Conservation (phyloP, 2,797 vertebrate species). For the Platalea minor region DNA sequence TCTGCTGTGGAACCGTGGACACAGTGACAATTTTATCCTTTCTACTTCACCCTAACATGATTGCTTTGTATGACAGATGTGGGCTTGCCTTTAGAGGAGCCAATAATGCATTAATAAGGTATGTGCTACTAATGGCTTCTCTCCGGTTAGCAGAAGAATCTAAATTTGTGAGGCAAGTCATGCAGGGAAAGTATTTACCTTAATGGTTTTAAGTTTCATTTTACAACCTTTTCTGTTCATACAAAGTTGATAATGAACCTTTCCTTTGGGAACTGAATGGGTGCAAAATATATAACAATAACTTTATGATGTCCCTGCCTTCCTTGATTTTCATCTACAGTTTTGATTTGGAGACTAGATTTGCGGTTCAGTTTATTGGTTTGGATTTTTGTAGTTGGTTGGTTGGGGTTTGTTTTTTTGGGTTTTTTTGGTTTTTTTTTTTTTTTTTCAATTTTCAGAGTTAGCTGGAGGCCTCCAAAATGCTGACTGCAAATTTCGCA, state of each 20-base stretch:
- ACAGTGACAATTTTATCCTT: fast-evolving
- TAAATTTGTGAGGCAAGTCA: background rate
- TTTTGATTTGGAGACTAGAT: background rate
- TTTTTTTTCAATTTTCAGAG: background rate
- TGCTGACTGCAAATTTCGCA: constrained; percentile 14
- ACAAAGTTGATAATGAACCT: fast-evolving
- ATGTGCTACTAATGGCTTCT: background rate
- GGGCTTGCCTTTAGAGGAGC: background rate
- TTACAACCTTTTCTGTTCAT: background rate
- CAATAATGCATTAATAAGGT: fast-evolving
- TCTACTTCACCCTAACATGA: background rate
- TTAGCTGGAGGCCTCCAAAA: constrained; percentile 4
- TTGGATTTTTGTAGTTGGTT: background rate
- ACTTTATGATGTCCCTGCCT: background rate
- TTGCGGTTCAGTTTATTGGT: background rate
- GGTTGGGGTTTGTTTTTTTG: background rate
- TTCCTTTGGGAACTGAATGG: background rate
- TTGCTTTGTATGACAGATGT: background rate
- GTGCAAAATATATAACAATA: background rate
- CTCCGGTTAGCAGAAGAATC: background rate
- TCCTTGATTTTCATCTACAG: background rate
- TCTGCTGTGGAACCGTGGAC: background rate
- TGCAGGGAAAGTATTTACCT: background rate
- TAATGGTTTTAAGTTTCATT: background rate
- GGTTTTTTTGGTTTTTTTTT: background rate